phyloP scores from a whole-genome alignment of 2,888 invertebrate species.

The Venustoraphidia nigricollis region DNA sequence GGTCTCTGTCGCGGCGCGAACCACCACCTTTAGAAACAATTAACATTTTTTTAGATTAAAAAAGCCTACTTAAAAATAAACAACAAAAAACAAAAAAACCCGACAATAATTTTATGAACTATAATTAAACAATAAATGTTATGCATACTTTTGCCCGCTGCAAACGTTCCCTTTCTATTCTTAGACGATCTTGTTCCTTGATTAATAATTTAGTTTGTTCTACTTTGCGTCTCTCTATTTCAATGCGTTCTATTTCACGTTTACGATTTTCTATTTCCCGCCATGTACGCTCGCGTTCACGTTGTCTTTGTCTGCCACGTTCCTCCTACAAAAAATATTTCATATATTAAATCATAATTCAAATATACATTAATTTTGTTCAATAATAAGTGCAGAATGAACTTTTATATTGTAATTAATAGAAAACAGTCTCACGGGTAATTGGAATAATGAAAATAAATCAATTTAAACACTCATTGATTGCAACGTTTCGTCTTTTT shows the following conservation, averaged over 20 bases:
- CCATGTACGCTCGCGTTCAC: conserved; percentile 61
- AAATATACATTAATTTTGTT: conserved; percentile 2
- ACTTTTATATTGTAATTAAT: background rate
- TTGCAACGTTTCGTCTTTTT: too few relatives aligned
- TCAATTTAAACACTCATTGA: too few relatives aligned
- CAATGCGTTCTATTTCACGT: conserved; percentile 62
- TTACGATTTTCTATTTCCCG: conserved; percentile 67
- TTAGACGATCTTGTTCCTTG: conserved; percentile 64
- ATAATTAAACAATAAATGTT: too few relatives aligned
- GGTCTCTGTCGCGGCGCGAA: too few relatives aligned
- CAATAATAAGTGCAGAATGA: background rate
- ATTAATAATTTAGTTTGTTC: conserved; percentile 72
- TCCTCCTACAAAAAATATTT: conserved; percentile 38
- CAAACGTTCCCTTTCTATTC: conserved; percentile 71
- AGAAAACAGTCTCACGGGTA: too few relatives aligned
- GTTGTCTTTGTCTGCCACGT: conserved; percentile 52
- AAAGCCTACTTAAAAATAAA: too few relatives aligned
- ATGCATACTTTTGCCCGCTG: conserved; percentile 59
- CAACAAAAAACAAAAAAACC: too few relatives aligned
- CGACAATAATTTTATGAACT: too few relatives aligned
- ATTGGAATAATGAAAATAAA: too few relatives aligned
- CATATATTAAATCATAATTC: background rate
- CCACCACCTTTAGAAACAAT: too few relatives aligned
- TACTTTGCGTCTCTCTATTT: conserved; percentile 67
- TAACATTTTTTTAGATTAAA: too few relatives aligned